These are phyloP conservation scores for Phortica variegata DNA, from an alignment of 1,140 invertebrate genomes.

Conservation along the genomic window DNA sequence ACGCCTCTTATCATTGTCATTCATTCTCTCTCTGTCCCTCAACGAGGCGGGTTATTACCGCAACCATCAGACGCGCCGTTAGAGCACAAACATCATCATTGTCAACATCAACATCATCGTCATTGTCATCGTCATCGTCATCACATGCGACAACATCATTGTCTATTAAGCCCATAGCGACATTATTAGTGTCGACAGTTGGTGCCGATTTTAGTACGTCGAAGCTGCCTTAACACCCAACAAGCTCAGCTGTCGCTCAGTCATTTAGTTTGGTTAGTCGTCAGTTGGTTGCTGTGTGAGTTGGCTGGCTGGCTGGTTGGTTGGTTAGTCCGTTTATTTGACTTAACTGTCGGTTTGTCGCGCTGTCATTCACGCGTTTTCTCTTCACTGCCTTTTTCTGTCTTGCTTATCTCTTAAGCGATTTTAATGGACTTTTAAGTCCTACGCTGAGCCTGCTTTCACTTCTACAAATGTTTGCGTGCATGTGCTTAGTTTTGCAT, in stretches of 20 bases:
- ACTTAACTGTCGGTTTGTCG: constrained; percentile 1
- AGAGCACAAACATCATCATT: constrained; percentile 16
- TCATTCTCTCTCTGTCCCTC: too few relatives aligned
- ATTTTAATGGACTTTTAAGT: constrained; percentile 52
- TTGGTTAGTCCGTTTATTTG: constrained; percentile 19
- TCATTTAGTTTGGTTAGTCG: too few relatives aligned
- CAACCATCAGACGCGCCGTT: constrained; percentile 50
- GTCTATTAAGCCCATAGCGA: too few relatives aligned
- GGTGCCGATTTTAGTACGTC: too few relatives aligned
- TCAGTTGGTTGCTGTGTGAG: constrained; percentile 1
- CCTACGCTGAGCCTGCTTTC: constrained; percentile 5
- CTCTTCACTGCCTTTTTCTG: too few relatives aligned
- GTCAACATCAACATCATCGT: constrained; percentile 8
- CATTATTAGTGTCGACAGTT: constrained; percentile 16
- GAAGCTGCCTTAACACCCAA: constrained; percentile 1
- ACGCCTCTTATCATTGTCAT: too few relatives aligned
- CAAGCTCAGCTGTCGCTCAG: constrained; percentile 19
- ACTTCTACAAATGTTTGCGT: constrained; percentile 2
- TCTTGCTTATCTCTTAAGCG: constrained; percentile 43
- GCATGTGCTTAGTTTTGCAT: constrained; percentile 17
- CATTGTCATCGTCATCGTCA: constrained; percentile 1
- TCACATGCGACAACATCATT: too few relatives aligned
- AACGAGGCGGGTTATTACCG: constrained; percentile 40
- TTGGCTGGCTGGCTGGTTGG: constrained; percentile 1
- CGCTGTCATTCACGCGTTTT: constrained; percentile 22